Evolutionary conservation across 2,888 invertebrate species (phyloP), one percentile per base, ranked within the genome.

Genomic region (Eubasilissa splendida): DNA sequence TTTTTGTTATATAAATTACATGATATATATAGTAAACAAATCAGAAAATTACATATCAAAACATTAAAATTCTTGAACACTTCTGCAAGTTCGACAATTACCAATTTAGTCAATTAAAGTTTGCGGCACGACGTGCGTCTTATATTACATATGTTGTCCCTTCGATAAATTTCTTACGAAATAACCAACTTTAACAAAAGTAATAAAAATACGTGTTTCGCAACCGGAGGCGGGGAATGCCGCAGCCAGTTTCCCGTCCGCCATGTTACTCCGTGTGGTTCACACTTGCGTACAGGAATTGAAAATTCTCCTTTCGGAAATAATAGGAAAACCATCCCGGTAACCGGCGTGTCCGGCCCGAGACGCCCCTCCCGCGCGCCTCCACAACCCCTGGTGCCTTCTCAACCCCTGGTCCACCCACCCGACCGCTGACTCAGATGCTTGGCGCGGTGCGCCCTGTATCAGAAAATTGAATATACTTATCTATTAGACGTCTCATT

Each of bases 221-320:
- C 31, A 9, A 63, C 63, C 63, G 63, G 63, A 63, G 63, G 63
- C 33, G 31, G 12, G 63, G 63, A 33, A 12, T 0, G 33, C 63
- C 63, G 63, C 63, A 63, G 33, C 33, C 63, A 12, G 12, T 42
- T 54, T n/a, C 70, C 54, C 53, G 54, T 14, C n/a, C 53, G 53
- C 53, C 14, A 33, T 14, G 65, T 42, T 31, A 31, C 52, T 52
- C 12, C 22, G 58, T 22, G 77, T 31, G 58, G 52, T 52, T 70
- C 78, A 63, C 78, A 73, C 78, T 78, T 60, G 59, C 53, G 78
- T 60, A 73, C 79, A 80, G 79, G 79, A 80, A 80, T 80, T 80
- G 79, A 76, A 76, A 80, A 80, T 80, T 76, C 66, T 80, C 80
- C 80, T 80, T 80, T 76, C 76, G 80, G 76, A 80, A 80, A 80